Conservation (phyloP, 2,113 vertebrate genomes). For the Lophochroa leadbeateri region DNA sequence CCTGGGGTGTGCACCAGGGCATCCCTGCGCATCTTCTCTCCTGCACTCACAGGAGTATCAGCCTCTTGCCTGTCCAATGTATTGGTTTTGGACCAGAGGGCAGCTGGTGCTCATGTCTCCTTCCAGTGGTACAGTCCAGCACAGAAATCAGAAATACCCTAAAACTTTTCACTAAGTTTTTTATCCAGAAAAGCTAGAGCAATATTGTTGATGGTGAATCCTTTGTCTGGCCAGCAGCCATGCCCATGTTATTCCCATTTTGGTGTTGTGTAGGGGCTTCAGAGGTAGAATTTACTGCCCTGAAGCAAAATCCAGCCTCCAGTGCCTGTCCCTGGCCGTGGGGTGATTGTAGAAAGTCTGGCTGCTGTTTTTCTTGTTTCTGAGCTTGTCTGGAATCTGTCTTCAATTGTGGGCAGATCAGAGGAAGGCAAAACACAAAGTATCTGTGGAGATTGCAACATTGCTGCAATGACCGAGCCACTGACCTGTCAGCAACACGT, state of each 20-base stretch:
- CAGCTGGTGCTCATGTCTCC: neutral
- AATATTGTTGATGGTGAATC: neutral
- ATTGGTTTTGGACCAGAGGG: neutral
- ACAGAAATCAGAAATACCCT: neutral
- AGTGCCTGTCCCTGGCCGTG: neutral
- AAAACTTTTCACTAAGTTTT: neutral
- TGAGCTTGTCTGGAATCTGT: conserved; percentile 10
- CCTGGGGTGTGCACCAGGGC: neutral
- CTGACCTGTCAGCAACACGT: conserved; percentile 5
- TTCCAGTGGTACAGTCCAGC: neutral
- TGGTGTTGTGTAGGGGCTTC: neutral
- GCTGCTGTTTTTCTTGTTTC: neutral
- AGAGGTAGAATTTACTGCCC: neutral
- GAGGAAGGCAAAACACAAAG: conserved; percentile 25
- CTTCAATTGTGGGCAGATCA: conserved; percentile 36
- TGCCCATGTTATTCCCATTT: rapidly evolving
- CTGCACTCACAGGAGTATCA: neutral
- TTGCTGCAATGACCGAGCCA: neutral
- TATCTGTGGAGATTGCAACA: neutral
- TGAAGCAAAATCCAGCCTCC: neutral
- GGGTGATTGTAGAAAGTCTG: neutral
- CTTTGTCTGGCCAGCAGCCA: neutral
- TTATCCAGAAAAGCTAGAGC: neutral
- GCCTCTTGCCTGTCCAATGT: neutral
- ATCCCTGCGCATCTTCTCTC: neutral